phyloP scores from a whole-genome alignment of 2,113 vertebrate genomes.

The Melanocharis versteri region DNA sequence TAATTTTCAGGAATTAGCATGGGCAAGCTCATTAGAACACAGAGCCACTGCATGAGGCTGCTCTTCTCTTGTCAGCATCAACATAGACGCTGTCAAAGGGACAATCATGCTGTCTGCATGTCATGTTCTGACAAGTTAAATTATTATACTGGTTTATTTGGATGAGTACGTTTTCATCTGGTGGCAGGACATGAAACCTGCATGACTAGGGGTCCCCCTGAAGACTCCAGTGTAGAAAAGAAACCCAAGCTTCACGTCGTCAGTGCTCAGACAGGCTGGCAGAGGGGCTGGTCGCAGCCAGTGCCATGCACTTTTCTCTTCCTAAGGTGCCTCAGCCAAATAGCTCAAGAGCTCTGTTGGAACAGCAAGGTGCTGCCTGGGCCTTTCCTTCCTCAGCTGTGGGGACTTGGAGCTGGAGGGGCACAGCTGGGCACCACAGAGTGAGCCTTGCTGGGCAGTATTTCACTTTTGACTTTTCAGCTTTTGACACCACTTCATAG shows the following conservation, averaged over 20 bases:
- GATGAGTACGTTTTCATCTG: neutral
- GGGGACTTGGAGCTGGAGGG: too few relatives aligned
- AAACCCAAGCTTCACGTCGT: rapidly evolving
- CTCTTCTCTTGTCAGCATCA: neutral
- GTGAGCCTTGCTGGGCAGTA: neutral
- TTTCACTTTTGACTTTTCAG: neutral
- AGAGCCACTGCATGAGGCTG: neutral
- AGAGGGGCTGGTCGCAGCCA: neutral
- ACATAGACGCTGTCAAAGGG: rapidly evolving
- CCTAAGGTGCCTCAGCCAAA: neutral
- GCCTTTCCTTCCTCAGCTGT: neutral
- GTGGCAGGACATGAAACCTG: neutral
- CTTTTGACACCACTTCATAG: neutral
- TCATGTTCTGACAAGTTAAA: neutral
- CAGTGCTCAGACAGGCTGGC: rapidly evolving
- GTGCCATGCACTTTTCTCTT: neutral
- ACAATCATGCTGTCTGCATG: rapidly evolving
- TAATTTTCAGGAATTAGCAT: neutral
- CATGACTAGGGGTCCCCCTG: rapidly evolving
- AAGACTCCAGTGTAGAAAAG: neutral
- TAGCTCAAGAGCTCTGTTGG: rapidly evolving
- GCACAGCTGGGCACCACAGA: neutral
- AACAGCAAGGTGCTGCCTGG: neutral
- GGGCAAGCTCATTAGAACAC: neutral
- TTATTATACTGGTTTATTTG: neutral